Base-by-base conservation (phyloP, 2,888 invertebrate species). In the Hirtodrosophila histrioides region DNA sequence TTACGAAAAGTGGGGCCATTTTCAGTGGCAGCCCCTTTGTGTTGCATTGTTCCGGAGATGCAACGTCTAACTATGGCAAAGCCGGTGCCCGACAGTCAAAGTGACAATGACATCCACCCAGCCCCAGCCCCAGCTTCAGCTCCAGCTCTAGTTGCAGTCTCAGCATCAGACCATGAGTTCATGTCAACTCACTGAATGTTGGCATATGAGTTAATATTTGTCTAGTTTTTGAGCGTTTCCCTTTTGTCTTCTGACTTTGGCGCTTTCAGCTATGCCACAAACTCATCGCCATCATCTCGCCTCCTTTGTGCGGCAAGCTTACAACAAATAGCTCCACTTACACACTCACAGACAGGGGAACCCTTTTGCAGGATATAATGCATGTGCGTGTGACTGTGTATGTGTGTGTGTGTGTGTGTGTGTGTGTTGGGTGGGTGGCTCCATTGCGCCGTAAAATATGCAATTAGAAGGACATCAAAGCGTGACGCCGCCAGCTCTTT, bases 401-500 rank as follows among this genome's bases (percentile, higher is more conserved):
- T n/a, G 51, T 39, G 33, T 43, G 39, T 29, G 48, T 44, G 37
- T 40, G 44, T 51, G 48, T 49, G 69, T 41, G 40, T 10, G 39
- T 33, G 37, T 29, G 61, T 37, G 46, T 58, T 65, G 50, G 50
- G 60, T 75, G 75, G 60, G 55, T 57, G 64, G 73, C 69, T 79
- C 69, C 75, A 72, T 69, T 75, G 83, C 85, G 74, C 85, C 82
- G 78, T 85, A 86, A 85, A 86, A 85, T 85, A 85, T 85, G 84
- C 84, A 87, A 85, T 85, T 84, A 84, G 84, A 84, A 82, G 76
- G 68, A 87, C 87, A 85, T 85, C 85, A 85, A 87, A 85, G 85
- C 75, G 49, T 33, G 44, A 39, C 44, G 56, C 72, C 72, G 72
- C 65, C 48, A 64, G 64, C 65, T 37, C 46, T 69, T 50, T 51